Conservation (phyloP, 2,888 invertebrate genomes). For the Patella caerulea region DNA sequence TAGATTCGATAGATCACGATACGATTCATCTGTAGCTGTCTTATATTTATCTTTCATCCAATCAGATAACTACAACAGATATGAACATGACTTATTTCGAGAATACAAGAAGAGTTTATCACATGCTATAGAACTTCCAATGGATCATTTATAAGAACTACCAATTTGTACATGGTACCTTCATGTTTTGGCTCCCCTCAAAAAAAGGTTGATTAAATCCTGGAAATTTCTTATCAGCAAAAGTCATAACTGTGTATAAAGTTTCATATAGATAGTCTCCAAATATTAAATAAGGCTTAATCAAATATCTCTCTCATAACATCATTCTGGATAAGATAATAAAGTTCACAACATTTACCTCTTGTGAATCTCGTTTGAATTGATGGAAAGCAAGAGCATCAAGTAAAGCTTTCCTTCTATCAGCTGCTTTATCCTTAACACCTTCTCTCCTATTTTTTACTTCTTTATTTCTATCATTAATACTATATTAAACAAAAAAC, state of each 20-base stretch:
- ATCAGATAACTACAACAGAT: slow-evolving; percentile 75
- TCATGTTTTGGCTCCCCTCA: no score
- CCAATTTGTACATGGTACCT: no score
- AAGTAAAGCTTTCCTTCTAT: slow-evolving; percentile 82
- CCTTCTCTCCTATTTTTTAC: slow-evolving; percentile 82
- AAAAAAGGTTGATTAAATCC: no score
- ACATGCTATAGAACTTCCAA: no score
- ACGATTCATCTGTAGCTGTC: slow-evolving; percentile 93
- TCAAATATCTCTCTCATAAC: no score
- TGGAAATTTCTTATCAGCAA: no score
- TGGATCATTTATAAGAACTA: no score
- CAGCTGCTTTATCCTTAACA: slow-evolving; percentile 80
- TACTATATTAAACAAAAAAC: slow-evolving; percentile 52
- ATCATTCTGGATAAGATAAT: not conserved
- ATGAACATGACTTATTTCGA: not conserved
- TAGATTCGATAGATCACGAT: slow-evolving; percentile 87
- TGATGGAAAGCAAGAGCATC: slow-evolving; percentile 92
- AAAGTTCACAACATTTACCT: slow-evolving; percentile 72
- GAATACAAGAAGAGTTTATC: no score
- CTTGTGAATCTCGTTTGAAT: slow-evolving; percentile 92
- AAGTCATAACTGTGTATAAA: no score
- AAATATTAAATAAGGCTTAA: no score
- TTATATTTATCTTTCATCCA: slow-evolving; percentile 95
- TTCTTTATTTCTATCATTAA: slow-evolving; percentile 79
- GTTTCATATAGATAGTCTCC: no score